Base-by-base conservation (phyloP, 2,113 vertebrate genomes). In the Orientallactaga bullata region DNA sequence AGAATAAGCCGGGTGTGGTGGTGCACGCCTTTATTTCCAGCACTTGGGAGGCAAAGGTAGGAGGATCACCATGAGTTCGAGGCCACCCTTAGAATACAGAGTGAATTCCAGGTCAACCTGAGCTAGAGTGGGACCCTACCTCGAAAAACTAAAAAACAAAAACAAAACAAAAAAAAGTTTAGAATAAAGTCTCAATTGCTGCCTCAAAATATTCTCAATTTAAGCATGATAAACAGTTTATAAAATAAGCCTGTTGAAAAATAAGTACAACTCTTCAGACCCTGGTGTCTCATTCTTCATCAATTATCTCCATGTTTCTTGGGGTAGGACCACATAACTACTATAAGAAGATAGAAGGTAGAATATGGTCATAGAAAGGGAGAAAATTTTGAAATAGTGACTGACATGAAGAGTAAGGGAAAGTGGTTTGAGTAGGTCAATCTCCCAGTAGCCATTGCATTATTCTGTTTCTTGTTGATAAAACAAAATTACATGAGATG, bases 241-340 rank as follows among this genome's bases (percentile, higher is more conserved):
- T 28, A 79, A 93, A 94, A 61, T 66, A 63, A n/a, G 21, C 66
- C 79, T 66, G 23, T 81, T 85, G 66, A 39, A 26, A 77, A 76
- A 93, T 78, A 92, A 90, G 74, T 77, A 79, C 11, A 90, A 47
- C 60, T 88, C 73, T 89, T 91, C 65, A 93, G 39, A 91, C 3
- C 10, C 32, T 94, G 39, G 66, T 91, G 76, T 35, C 66, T 18
- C 26, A 78, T 79, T 37, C n/a, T 86, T 92, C 16, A 66, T 65
- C 51, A 82, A 2, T 77, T 87, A 83, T 24, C 35, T 94, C 61
- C 63, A 77, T n/a, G 37, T 81, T 78, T 91, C 72, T 88, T 30
- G 28, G 37, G 91, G 30, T 1, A 89, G 37, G 23, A 30, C 32
- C 26, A 51, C 7, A 39, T 76, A 18, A 85, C 16, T n/a, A 73